Evolutionary conservation across 2,113 vertebrate genomes (phyloP).

Genomic region (Haemorhous mexicanus): DNA sequence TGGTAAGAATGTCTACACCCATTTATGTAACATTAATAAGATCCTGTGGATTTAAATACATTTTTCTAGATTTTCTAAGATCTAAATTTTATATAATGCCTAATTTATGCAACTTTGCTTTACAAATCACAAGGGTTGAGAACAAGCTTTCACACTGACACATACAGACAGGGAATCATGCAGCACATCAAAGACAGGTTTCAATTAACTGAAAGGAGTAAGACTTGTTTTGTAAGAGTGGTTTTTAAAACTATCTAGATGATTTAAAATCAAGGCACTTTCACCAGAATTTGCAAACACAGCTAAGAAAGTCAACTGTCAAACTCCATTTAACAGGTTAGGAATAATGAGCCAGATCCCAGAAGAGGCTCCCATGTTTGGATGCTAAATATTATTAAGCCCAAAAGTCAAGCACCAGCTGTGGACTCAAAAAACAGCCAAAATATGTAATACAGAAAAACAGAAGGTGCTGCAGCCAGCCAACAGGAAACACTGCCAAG

Average conservation of each 20-base stretch:
- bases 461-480: background rate
- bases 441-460: background rate
- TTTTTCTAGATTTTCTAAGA: background rate
- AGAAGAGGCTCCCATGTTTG: background rate
- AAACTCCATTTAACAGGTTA: background rate
- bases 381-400: slow-evolving; percentile 14
- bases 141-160: background rate
- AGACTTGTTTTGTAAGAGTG: background rate
- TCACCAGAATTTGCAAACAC: background rate
- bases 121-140: background rate
- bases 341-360: background rate
- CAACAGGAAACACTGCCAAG: background rate
- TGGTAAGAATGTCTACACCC: background rate
- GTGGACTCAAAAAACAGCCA: background rate
- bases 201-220: background rate
- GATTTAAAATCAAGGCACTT: background rate
- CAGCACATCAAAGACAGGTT: background rate
- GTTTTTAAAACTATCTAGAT: background rate
- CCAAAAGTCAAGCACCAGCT: background rate
- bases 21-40: background rate
- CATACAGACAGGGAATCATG: background rate
- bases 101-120: background rate
- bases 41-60: background rate
- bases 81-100: background rate
- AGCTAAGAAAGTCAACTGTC: background rate